Percentiles rank a stretch among this genome's conserved stretches.
Conservation (phyloP, 2,797 vertebrate genomes). For the Chromobotia macracanthus region DNA sequence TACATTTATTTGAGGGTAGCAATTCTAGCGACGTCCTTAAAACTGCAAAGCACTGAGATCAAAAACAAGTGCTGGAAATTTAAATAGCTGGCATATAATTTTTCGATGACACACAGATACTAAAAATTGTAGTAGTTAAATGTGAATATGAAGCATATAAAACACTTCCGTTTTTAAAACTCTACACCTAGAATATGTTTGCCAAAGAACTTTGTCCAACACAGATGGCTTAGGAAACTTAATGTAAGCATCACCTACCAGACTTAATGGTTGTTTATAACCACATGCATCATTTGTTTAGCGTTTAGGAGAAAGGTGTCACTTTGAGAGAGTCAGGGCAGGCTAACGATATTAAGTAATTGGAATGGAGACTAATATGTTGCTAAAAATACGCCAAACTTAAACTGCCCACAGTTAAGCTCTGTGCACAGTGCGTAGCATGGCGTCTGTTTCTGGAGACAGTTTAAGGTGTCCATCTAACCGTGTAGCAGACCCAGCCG, state of each 20-base stretch:
- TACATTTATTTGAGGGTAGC: constrained; percentile 18
- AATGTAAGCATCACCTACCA: constrained; percentile 18
- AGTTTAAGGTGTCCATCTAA: not conserved
- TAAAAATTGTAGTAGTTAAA: constrained; percentile 20
- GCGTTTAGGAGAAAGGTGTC: not conserved
- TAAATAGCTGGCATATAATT: constrained; percentile 32
- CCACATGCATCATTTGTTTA: constrained; percentile 36
- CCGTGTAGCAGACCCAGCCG: constrained; percentile 5
- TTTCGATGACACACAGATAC: constrained; percentile 29
- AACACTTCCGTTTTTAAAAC: constrained; percentile 32
- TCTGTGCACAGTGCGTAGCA: constrained; percentile 9
- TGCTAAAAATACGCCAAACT: constrained; percentile 12
- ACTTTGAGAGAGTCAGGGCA: constrained; percentile 4
- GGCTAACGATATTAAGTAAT: not conserved
- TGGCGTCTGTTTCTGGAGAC: not conserved
- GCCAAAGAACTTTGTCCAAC: not conserved
- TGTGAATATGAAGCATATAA: constrained; percentile 33
- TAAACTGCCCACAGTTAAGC: constrained; percentile 24
- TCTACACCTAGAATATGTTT: constrained; percentile 21
- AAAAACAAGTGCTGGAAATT: constrained; percentile 37
- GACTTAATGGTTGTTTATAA: not conserved
- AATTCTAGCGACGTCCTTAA: constrained; percentile 24
- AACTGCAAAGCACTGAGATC: constrained; percentile 35
- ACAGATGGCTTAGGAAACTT: constrained; percentile 12
- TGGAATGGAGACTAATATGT: constrained; percentile 4